Percentiles rank a stretch among this genome's conserved stretches.
These are phyloP conservation scores for Corynorhinus townsendii DNA, from an alignment of 2,113 vertebrate species.

Conservation along the genomic window DNA sequence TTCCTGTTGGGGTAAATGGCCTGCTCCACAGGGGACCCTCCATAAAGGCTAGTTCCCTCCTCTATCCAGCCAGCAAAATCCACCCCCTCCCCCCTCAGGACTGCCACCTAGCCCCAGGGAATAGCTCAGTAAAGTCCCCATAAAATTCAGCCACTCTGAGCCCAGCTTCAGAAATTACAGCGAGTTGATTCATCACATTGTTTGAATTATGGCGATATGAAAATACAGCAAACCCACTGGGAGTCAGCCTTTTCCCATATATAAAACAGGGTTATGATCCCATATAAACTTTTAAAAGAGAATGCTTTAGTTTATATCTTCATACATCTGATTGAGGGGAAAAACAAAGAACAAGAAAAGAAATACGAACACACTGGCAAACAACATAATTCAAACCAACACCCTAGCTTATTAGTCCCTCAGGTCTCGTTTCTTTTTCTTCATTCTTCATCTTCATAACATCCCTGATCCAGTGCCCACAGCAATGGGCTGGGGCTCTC, in stretches of 20 bases:
- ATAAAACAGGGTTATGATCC: constrained; percentile 79
- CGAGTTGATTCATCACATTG: constrained; percentile 77
- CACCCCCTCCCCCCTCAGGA: not conserved
- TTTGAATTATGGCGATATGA: constrained; percentile 81
- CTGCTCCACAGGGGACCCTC: not conserved
- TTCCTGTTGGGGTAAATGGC: not conserved
- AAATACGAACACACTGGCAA: constrained; percentile 37
- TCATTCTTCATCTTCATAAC: not conserved
- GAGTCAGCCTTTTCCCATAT: constrained; percentile 77
- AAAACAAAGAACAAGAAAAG: constrained; percentile 50
- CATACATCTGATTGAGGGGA: constrained; percentile 31
- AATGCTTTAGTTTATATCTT: constrained; percentile 70
- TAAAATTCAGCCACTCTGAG: constrained; percentile 70
- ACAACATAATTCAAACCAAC: constrained; percentile 44
- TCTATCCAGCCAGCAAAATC: not conserved
- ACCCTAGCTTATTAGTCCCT: not conserved
- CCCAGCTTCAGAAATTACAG: constrained; percentile 62
- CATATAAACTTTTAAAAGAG: constrained; percentile 79
- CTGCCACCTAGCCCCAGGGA: constrained; percentile 44
- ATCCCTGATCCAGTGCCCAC: accelerated
- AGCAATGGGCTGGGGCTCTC: not conserved
- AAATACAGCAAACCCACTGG: constrained; percentile 78
- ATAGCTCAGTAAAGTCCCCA: constrained; percentile 43
- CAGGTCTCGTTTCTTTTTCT: constrained; percentile 31
- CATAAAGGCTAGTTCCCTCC: not conserved